Percentiles rank a stretch among this genome's conserved stretches.
Evolutionary conservation across 2,797 vertebrate genomes (phyloP).

Genomic region (Centroberyx gerrardi): DNA sequence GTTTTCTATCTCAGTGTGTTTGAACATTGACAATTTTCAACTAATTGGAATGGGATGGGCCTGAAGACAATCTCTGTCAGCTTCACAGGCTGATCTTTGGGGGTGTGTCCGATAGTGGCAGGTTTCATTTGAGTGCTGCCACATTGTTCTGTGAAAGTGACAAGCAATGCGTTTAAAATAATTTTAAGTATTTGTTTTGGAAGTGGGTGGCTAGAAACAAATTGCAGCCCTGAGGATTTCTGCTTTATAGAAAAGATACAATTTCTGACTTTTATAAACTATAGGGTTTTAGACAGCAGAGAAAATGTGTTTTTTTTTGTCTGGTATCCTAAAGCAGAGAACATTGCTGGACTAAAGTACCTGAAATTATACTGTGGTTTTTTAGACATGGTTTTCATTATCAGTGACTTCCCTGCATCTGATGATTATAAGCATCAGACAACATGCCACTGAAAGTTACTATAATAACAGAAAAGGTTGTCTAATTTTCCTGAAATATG

Average conservation of each 20-base stretch:
- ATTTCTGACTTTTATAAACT: not conserved
- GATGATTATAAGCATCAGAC: not conserved
- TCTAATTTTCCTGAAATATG: slow-evolving; percentile 1
- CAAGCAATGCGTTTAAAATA: not conserved
- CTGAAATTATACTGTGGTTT: not conserved
- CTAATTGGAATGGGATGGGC: not conserved
- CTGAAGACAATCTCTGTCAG: not conserved
- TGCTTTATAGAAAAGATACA: not conserved
- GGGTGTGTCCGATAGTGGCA: no score
- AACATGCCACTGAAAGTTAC: not conserved
- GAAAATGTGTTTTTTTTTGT: not conserved
- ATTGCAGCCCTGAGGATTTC: not conserved
- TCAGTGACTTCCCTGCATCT: not conserved
- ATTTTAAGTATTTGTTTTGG: not conserved
- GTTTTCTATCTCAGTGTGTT: not conserved
- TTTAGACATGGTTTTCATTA: not conserved
- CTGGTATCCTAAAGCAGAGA: not conserved
- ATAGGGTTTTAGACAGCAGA: not conserved
- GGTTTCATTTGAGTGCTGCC: no score
- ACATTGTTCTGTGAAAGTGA: no score
- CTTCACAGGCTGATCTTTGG: no score
- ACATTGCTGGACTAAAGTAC: not conserved
- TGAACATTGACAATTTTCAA: not conserved
- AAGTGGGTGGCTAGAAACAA: not conserved
- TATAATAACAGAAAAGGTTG: not conserved